Conservation (phyloP, 2,113 vertebrate species). For the Cricetomys ansorgei region DNA sequence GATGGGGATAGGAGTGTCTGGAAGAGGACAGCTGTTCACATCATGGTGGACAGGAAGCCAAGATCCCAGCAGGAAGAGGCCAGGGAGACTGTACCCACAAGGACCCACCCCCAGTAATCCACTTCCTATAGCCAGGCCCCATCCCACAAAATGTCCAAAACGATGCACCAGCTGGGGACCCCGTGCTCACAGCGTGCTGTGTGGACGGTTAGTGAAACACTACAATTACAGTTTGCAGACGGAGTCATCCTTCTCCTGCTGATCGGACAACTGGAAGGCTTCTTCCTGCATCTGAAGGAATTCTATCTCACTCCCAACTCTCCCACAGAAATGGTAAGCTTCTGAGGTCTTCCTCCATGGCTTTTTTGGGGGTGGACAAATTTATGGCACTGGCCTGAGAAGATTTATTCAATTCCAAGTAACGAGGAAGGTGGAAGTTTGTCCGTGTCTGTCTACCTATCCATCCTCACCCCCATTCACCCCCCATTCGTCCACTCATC, state of each 20-base stretch:
- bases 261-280: slow-evolving; percentile 95
- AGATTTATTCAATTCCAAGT: neutral
- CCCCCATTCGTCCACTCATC: neutral
- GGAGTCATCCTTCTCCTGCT: slow-evolving; percentile 95
- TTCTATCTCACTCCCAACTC: slow-evolving; percentile 91
- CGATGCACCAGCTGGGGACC: neutral
- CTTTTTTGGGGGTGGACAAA: too few species aligned
- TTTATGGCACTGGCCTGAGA: fast-evolving
- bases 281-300: slow-evolving; percentile 92
- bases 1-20: neutral
- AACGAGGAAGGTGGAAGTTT: neutral
- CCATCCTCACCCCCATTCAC: too few species aligned
- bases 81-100: neutral
- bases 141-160: neutral
- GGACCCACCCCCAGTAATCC: neutral
- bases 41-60: neutral
- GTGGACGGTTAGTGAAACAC: neutral
- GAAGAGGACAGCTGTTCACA: neutral
- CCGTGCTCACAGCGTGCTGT: neutral
- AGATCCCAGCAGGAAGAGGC: neutral
- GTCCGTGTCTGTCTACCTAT: neutral
- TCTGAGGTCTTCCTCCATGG: fast-evolving
- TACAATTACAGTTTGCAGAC: slow-evolving; percentile 91
- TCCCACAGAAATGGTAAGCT: slow-evolving; percentile 90
- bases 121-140: too few species aligned